Base-by-base conservation (phyloP, 2,113 vertebrate species). In the Phoxinus phoxinus region DNA sequence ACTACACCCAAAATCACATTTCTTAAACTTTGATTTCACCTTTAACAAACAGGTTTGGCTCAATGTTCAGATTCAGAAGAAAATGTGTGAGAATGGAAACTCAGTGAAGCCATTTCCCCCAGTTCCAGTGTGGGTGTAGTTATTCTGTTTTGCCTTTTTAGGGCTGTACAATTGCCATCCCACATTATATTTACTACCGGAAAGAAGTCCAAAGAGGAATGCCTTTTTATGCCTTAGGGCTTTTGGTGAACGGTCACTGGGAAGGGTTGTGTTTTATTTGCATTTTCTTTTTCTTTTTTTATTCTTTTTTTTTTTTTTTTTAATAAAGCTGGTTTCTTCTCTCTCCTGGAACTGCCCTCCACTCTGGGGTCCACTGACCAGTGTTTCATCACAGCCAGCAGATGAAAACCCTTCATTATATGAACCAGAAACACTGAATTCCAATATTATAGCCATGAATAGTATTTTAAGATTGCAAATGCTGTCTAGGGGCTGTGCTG, bases 311-410 rank as follows among this genome's bases (percentile, higher is more conserved):
- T 81, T 83, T 81, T 87, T 85, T 61, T 61, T 48, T 82, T 85
- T 37, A 81, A 88, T 69, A 86, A 51, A 87, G 74, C 75, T 84
- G n/a, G 90, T 92, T 91, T 92, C 92, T 88, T 93, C 89, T 94
- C 89, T 93, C 91, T 93, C 93, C 90, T 93, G 92, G 90, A 93
- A 89, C 90, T 92, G 91, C 93, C 90, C 91, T 93, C 86, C 87
- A 85, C 69, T 81, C 44, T 80, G 88, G 85, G 84, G 83, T 88
- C 51, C 46, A 65, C 75, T 58, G 87, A 86, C 92, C 90, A 89
- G 88, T 91, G 90, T 90, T 93, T 89, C 88, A 91, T 88, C 86
- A 25, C 88, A 90, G 90, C 88, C 84, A 51, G 44, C 61, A 48
- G 79, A 81, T 81, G 80, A 48, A 88, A 86, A 90, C 79, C 75